Conservation (phyloP, 2,797 vertebrate genomes). For the Hipposideros larvatus region DNA sequence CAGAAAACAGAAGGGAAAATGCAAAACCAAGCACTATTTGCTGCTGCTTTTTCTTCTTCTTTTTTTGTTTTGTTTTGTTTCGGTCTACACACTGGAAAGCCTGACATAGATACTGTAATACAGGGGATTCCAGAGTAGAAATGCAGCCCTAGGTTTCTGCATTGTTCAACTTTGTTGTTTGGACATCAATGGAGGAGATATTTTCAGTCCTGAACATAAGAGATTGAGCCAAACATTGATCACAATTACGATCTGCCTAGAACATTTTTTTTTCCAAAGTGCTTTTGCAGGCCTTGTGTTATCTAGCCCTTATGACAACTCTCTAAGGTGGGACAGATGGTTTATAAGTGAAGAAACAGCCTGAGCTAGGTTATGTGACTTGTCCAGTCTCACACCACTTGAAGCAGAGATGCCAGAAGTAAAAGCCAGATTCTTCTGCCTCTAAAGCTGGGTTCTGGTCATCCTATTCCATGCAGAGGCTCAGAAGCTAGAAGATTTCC, state of each 20-base stretch:
- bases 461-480: not conserved
- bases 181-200: not conserved
- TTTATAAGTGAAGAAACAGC: not conserved
- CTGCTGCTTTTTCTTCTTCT: slow-evolving; percentile 69
- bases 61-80: slow-evolving; percentile 71
- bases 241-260: not conserved
- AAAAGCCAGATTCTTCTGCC: not conserved
- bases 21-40: slow-evolving; percentile 74
- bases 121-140: slow-evolving; percentile 29
- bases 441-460: not conserved
- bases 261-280: not conserved
- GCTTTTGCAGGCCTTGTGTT: not conserved
- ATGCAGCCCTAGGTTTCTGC: not conserved
- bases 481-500: not conserved
- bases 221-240: not conserved
- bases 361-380: not conserved
- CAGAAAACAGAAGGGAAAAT: slow-evolving; percentile 82
- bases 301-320: not conserved
- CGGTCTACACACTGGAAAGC: slow-evolving; percentile 55
- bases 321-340: not conserved
- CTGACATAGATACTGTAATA: not conserved
- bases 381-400: not conserved
- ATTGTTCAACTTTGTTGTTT: not conserved
- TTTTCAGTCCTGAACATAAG: not conserved
- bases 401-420: not conserved